Evolutionary conservation across 1,140 invertebrate species (phyloP), one percentile per base, ranked within the genome.

Genomic region (Camponotus pennsylvanicus): DNA sequence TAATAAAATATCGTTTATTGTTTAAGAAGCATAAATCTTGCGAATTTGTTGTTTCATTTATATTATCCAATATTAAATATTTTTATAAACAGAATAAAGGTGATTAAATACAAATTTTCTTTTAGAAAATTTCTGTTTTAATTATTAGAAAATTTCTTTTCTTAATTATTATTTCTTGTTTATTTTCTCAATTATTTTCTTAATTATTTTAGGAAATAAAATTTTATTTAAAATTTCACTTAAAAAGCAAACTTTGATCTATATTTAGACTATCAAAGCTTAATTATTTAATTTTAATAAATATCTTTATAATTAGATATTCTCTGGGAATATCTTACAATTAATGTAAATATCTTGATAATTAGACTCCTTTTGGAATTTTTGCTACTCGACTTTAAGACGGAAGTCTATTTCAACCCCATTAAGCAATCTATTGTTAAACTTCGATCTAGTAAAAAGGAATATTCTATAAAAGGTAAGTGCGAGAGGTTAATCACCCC

Each of bases 401-500:
- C 15, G 5, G 18, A 64, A 34, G 0, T 2, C n/a, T 1, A 37
- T 5, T 66, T 52, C 1, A 21, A 49, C 45, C 3, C 2, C 63
- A 15, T 32, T 15, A 3, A 34, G 2, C 59, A 32, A 37, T 67
- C 32, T 0, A 37, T 34, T 34, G 9, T 49, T 34, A 34, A 34
- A 64, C 42, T 49, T 78, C 13, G 27, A 77, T 52, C 52, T 2
- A 55, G 2, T 8, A 57, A 71, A 9, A 15, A 11, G 37, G 34
- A 18, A 73, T 13, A 73, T 40, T 3, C 21, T 27, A 27, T 73
- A 57, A 27, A 15, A 13, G 27, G 27, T 15, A 61, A 61, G 27
- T 21, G 37, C 79, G 37, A 71, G 27, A 37, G 79, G 79, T 83
- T 83, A 83, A 75, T 75, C 79, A 83, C 79, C 79, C 42, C 79